phyloP scores from a whole-genome alignment of 1,140 invertebrate genomes.

The Philotrypesis tridentata region DNA sequence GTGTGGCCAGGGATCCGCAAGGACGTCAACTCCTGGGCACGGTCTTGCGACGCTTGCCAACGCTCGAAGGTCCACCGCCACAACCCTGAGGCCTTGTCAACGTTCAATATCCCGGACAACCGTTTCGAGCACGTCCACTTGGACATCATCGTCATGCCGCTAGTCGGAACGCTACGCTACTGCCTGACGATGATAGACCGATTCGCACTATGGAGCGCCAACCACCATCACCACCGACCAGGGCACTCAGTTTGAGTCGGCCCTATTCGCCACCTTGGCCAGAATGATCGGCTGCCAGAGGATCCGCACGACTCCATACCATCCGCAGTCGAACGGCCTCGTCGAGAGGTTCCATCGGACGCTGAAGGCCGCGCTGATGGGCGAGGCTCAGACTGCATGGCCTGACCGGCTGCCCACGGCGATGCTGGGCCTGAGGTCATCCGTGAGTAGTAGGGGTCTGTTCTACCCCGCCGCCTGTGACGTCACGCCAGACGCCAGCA shows the following conservation, averaged over 20 bases:
- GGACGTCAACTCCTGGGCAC: no score
- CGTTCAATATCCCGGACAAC: no score
- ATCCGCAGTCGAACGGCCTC: background rate
- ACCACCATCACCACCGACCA: background rate
- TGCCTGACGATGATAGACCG: constrained; percentile 15
- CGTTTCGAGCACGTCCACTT: constrained; percentile 66
- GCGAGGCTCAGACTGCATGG: background rate
- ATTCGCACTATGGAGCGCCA: background rate
- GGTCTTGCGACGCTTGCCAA: constrained; percentile 45
- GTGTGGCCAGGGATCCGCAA: no score
- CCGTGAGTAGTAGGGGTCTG: no score
- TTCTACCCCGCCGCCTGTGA: no score
- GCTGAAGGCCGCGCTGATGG: background rate
- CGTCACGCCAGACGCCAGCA: no score
- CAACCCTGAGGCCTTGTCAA: no score
- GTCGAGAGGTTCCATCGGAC: background rate
- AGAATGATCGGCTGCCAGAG: no score
- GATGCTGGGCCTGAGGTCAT: no score
- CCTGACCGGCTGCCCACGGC: background rate
- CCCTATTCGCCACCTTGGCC: no score
- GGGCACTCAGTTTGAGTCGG: no score
- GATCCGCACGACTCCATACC: background rate
- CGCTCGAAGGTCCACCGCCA: constrained; percentile 51
- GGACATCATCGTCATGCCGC: constrained; percentile 65
- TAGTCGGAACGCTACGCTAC: constrained; percentile 62